Conservation (phyloP, 2,888 invertebrate species). For the Dynastes tityus region DNA sequence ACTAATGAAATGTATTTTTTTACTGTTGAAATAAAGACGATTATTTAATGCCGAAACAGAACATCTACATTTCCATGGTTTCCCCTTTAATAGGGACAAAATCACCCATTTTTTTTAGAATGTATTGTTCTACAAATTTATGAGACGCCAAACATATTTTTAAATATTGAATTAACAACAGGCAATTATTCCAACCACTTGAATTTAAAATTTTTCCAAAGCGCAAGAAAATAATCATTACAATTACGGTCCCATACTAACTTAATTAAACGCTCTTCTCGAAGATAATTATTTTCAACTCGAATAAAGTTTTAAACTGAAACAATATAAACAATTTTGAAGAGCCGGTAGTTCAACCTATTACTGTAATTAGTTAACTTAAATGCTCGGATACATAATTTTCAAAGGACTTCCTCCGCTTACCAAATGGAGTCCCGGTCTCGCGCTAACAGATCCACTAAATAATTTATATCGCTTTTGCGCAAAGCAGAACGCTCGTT, state of each 20-base stretch:
- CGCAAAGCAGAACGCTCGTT: conserved; percentile 13
- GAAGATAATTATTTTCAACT: not conserved
- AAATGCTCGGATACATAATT: conserved; percentile 27
- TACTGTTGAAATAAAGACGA: too few relatives aligned
- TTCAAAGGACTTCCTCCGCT: conserved; percentile 20
- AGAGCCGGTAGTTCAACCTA: not conserved
- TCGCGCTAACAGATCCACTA: not conserved
- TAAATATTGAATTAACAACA: too few relatives aligned
- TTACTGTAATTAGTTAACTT: conserved; percentile 17
- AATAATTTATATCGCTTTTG: conserved; percentile 31
- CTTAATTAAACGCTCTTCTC: not conserved
- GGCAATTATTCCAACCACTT: too few relatives aligned
- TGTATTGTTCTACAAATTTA: too few relatives aligned
- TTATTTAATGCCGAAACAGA: too few relatives aligned
- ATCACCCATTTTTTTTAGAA: too few relatives aligned
- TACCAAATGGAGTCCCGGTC: not conserved
- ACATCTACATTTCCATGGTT: too few relatives aligned
- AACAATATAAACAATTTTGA: not conserved
- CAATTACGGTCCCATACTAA: not conserved
- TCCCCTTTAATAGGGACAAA: too few relatives aligned
- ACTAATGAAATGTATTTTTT: too few relatives aligned
- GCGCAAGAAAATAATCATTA: too few relatives aligned
- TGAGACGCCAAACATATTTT: too few relatives aligned
- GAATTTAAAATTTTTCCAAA: too few relatives aligned
- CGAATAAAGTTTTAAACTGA: not conserved